Conservation (phyloP, 2,888 invertebrate genomes). For the Gasteruption jaculator region DNA sequence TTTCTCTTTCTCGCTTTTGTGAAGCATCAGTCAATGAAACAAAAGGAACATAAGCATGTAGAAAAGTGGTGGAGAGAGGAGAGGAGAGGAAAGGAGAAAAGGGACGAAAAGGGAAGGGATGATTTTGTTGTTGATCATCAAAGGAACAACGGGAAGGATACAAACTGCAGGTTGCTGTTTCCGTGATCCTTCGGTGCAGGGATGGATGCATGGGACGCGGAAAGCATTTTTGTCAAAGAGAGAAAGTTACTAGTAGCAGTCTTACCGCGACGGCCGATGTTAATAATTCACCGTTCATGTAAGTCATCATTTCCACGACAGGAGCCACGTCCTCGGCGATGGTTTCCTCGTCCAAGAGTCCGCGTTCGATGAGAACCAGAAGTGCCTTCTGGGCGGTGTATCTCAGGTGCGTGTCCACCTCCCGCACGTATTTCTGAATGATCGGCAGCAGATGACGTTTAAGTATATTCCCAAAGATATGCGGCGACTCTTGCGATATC, state of each 20-base stretch:
- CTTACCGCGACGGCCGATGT: slow-evolving; percentile 59
- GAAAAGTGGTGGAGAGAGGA: background rate
- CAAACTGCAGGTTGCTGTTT: too few species aligned
- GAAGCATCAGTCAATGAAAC: background rate
- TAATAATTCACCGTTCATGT: slow-evolving; percentile 55
- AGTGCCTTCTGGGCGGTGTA: slow-evolving; percentile 64
- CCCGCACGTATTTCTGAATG: slow-evolving; percentile 60
- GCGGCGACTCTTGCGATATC: slow-evolving; percentile 57
- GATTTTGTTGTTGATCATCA: too few species aligned
- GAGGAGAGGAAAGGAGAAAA: background rate
- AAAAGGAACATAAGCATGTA: background rate
- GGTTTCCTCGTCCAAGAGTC: slow-evolving; percentile 58
- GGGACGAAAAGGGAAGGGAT: too few species aligned
- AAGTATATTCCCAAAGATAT: slow-evolving; percentile 54
- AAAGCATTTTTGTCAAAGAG: background rate
- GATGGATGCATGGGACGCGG: too few species aligned
- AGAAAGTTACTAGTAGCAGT: slow-evolving; percentile 29
- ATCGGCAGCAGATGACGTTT: slow-evolving; percentile 59
- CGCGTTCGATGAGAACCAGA: slow-evolving; percentile 62
- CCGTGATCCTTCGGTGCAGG: background rate
- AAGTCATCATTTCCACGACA: slow-evolving; percentile 58
- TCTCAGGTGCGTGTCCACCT: slow-evolving; percentile 59
- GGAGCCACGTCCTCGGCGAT: slow-evolving; percentile 65
- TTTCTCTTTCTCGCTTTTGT: too few species aligned
- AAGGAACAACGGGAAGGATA: too few species aligned